phyloP scores from a whole-genome alignment of 2,113 vertebrate genomes.

The Oceanodroma tethys region DNA sequence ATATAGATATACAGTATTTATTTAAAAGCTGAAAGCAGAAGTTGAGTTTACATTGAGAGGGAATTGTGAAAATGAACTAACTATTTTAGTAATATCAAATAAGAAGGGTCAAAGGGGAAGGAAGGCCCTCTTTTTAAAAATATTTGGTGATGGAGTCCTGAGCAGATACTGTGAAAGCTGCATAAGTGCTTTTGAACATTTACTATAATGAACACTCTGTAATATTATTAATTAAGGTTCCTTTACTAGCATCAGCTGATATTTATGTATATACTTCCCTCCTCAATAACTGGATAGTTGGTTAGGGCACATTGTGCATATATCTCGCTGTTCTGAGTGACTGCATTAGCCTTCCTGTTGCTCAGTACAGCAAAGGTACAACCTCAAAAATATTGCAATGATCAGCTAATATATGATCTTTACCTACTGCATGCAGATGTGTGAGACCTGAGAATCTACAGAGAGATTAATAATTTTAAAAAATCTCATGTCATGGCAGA shows the following conservation, averaged over 20 bases:
- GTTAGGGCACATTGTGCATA: constrained; percentile 9
- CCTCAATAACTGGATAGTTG: not conserved
- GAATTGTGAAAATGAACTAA: not conserved
- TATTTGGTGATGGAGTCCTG: not conserved
- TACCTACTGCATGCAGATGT: not conserved
- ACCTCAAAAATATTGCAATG: not conserved
- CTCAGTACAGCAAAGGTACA: not conserved
- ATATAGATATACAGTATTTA: not conserved
- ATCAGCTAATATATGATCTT: not conserved
- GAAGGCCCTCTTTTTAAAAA: not conserved
- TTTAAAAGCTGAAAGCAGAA: not conserved
- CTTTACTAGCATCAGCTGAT: constrained; percentile 40
- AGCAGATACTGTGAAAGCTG: not conserved
- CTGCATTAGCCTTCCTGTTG: not conserved
- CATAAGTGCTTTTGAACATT: not conserved
- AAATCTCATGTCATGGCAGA: not conserved
- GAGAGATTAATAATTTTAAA: not conserved
- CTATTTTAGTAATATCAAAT: not conserved
- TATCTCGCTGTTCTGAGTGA: constrained; percentile 16
- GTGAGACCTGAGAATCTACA: not conserved
- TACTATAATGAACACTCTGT: not conserved
- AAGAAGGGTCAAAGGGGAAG: not conserved
- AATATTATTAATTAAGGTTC: not conserved
- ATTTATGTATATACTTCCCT: constrained; percentile 31
- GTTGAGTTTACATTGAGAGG: not conserved